phyloP scores from a whole-genome alignment of 2,888 invertebrate species.

The Andrena trimmerana region DNA sequence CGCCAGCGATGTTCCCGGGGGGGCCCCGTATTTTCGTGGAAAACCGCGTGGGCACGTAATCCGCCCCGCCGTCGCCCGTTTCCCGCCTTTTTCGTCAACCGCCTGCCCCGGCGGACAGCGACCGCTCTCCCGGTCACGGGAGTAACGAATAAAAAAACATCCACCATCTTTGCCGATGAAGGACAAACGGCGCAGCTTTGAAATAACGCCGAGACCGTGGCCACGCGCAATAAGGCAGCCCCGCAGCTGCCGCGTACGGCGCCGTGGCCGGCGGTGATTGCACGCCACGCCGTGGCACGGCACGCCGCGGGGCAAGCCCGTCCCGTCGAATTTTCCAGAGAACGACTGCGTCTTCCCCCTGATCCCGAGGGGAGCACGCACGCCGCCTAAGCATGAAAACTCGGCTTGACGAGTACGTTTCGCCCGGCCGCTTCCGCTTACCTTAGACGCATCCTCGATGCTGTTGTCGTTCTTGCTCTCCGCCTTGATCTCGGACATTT shows the following conservation, averaged over 20 bases:
- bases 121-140: slow-evolving; percentile 71
- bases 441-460: slow-evolving; percentile 84
- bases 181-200: slow-evolving; percentile 81
- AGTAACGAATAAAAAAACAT: slow-evolving; percentile 76
- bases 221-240: slow-evolving; percentile 58
- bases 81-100: slow-evolving; percentile 79
- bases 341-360: slow-evolving; percentile 73
- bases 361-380: slow-evolving; percentile 71
- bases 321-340: slow-evolving; percentile 72
- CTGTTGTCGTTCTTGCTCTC: slow-evolving; percentile 84
- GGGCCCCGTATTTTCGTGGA: slow-evolving; percentile 14
- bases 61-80: slow-evolving; percentile 56
- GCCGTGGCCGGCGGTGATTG: slow-evolving; percentile 24
- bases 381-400: slow-evolving; percentile 82
- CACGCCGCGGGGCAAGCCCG: slow-evolving; percentile 39
- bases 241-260: slow-evolving; percentile 3
- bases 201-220: slow-evolving; percentile 71
- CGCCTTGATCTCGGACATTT: slow-evolving; percentile 84
- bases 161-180: slow-evolving; percentile 83
- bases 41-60: slow-evolving; percentile 31
- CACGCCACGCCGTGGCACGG: slow-evolving; percentile 16
- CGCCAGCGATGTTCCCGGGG: slow-evolving; percentile 17
- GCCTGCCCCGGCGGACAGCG: slow-evolving; percentile 61
- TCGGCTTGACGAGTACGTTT: slow-evolving; percentile 81
- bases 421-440: slow-evolving; percentile 71